These are phyloP conservation scores for Protosalanx chinensis DNA, from an alignment of 2,797 vertebrate species.

Conservation along the genomic window DNA sequence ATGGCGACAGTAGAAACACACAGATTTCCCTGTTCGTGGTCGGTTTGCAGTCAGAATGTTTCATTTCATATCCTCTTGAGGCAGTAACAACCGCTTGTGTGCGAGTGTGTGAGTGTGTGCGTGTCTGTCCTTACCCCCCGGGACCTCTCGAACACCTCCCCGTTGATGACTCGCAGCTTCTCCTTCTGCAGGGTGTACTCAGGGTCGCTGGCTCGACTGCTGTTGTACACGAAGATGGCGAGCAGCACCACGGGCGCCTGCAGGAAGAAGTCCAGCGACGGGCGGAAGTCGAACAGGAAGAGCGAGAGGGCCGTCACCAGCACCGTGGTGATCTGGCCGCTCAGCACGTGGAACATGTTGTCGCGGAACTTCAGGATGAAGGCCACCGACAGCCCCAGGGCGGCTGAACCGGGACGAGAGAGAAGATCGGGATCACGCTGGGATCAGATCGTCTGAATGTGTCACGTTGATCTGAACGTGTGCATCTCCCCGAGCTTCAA, in stretches of 20 bases:
- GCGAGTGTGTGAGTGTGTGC: background rate
- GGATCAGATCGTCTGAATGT: too few relatives aligned
- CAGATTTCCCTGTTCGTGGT: too few relatives aligned
- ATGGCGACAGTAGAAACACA: conserved; percentile 12
- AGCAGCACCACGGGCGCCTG: conserved; percentile 91
- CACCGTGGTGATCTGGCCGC: conserved; percentile 91
- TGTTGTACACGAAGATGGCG: conserved; percentile 93
- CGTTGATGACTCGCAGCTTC: conserved; percentile 80
- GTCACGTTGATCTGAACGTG: too few relatives aligned
- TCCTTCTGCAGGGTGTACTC: conserved; percentile 78
- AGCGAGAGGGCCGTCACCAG: conserved; percentile 87
- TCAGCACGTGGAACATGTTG: conserved; percentile 99
- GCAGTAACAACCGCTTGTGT: background rate
- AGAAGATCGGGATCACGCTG: too few relatives aligned
- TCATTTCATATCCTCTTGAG: background rate
- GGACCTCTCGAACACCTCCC: conserved; percentile 84
- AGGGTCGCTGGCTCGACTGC: conserved; percentile 73
- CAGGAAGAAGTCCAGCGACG: conserved; percentile 90
- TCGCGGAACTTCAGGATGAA: conserved; percentile 98
- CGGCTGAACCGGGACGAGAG: conserved; percentile 56
- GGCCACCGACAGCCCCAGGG: conserved; percentile 89
- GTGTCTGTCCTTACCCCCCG: conserved; percentile 81
- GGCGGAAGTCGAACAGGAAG: conserved; percentile 89
- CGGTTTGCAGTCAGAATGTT: too few relatives aligned
- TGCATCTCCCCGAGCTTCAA: too few relatives aligned